Conservation (phyloP, 2,888 invertebrate genomes). For the Patella ulyssiponensis region DNA sequence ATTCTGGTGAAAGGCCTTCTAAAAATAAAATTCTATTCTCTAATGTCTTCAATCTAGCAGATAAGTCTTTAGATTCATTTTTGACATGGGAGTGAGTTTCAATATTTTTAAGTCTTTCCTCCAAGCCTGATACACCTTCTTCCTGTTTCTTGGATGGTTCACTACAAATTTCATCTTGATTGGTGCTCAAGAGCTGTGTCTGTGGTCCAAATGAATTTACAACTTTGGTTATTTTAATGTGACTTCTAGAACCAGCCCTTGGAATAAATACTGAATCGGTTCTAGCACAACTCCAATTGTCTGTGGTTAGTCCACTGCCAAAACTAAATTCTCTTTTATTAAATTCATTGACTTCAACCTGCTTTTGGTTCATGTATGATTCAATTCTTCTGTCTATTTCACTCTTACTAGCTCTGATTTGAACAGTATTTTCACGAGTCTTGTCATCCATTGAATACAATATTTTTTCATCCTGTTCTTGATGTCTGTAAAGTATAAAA, state of each 20-base stretch:
- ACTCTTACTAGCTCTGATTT: conserved; percentile 46
- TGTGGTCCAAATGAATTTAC: conserved; percentile 72
- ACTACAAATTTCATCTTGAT: conserved; percentile 9
- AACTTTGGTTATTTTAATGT: conserved; percentile 77
- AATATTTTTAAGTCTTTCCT: conserved; percentile 79
- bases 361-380: conserved; percentile 83
- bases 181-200: conserved; percentile 41
- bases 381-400: conserved; percentile 78
- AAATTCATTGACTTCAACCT: conserved; percentile 81
- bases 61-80: conserved; percentile 75
- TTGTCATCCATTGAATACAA: neutral
- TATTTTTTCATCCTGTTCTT: neutral
- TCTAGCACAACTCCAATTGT: conserved; percentile 80
- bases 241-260: conserved; percentile 83
- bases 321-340: conserved; percentile 84
- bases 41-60: conserved; percentile 80
- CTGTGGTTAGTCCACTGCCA: conserved; percentile 27
- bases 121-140: conserved; percentile 69
- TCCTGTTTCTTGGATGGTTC: conserved; percentile 23
- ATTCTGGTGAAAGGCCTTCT: conserved; percentile 87
- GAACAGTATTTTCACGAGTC: conserved; percentile 24
- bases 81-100: conserved; percentile 78
- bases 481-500: neutral
- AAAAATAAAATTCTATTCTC: conserved; percentile 83
- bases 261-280: conserved; percentile 82